phyloP scores from a whole-genome alignment of 2,797 vertebrate genomes.

The Buceros bicornis region DNA sequence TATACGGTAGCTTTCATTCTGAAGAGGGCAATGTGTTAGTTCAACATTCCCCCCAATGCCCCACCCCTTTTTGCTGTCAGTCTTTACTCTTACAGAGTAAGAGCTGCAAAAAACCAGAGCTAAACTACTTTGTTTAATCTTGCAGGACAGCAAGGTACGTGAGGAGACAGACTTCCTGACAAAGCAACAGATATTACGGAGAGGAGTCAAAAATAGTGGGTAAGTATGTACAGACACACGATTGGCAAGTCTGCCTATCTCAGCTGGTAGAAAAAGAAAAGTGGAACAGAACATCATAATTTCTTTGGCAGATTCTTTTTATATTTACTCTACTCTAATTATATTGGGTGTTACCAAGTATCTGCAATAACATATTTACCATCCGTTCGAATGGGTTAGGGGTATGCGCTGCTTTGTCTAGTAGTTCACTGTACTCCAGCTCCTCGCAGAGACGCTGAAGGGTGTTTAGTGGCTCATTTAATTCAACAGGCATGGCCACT shows the following conservation, averaged over 20 bases:
- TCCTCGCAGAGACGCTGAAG: constrained; percentile 96
- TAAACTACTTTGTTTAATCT: neutral
- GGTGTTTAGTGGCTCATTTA: constrained; percentile 95
- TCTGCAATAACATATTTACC: constrained; percentile 79
- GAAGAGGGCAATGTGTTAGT: neutral
- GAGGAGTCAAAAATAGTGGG: neutral
- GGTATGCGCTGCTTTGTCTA: constrained; percentile 87
- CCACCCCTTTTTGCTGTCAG: neutral
- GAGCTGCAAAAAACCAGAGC: neutral
- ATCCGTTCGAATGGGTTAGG: constrained; percentile 89
- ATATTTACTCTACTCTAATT: neutral
- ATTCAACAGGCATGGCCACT: constrained; percentile 95
- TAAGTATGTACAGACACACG: accelerated
- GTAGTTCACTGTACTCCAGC: constrained; percentile 95
- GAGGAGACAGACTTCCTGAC: neutral
- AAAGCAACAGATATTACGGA: neutral
- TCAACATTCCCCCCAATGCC: neutral
- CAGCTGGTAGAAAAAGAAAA: neutral
- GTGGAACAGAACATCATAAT: neutral
- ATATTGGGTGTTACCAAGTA: neutral
- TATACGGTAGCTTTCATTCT: neutral
- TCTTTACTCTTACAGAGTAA: neutral
- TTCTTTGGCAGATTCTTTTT: neutral
- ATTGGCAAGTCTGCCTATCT: neutral
- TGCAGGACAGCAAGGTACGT: neutral